These are phyloP conservation scores for Bactericera cockerelli DNA, from an alignment of 1,140 invertebrate species.

Conservation along the genomic window DNA sequence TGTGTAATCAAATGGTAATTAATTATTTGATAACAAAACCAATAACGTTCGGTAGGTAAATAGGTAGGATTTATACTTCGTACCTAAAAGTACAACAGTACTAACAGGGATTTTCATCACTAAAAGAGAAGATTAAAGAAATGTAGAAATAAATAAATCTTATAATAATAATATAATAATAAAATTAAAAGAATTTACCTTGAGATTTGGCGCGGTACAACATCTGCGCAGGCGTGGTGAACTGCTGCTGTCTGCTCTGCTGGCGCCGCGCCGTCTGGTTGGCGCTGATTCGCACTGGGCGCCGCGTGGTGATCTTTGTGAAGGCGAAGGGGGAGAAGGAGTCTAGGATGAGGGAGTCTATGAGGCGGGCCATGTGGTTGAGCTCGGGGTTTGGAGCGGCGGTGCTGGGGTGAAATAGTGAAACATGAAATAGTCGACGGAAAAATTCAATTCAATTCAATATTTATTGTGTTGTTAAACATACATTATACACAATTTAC, in stretches of 20 bases:
- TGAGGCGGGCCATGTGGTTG: slow-evolving; percentile 51
- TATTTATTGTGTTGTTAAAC: no score
- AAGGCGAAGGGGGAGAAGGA: slow-evolving; percentile 39
- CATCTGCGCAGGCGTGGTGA: slow-evolving; percentile 5
- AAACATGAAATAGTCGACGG: background rate
- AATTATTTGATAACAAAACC: no score
- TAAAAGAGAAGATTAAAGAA: no score
- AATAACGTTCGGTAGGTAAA: no score
- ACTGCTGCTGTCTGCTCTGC: slow-evolving; percentile 10
- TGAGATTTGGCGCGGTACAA: slow-evolving; percentile 14
- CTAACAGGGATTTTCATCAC: no score
- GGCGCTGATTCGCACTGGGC: slow-evolving; percentile 19
- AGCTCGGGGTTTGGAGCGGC: slow-evolving; percentile 27
- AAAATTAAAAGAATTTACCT: no score
- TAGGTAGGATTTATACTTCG: no score
- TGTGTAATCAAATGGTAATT: no score
- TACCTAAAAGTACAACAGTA: no score
- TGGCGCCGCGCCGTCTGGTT: slow-evolving; percentile 10
- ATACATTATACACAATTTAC: no score
- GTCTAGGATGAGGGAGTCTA: slow-evolving; percentile 49
- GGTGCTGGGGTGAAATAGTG: background rate
- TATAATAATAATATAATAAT: no score
- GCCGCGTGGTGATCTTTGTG: slow-evolving; percentile 38
- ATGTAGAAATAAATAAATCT: no score
- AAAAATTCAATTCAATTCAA: slow-evolving; percentile 15